Evolutionary conservation across 1,140 invertebrate genomes (phyloP).

Genomic region (Triops longicaudatus): DNA sequence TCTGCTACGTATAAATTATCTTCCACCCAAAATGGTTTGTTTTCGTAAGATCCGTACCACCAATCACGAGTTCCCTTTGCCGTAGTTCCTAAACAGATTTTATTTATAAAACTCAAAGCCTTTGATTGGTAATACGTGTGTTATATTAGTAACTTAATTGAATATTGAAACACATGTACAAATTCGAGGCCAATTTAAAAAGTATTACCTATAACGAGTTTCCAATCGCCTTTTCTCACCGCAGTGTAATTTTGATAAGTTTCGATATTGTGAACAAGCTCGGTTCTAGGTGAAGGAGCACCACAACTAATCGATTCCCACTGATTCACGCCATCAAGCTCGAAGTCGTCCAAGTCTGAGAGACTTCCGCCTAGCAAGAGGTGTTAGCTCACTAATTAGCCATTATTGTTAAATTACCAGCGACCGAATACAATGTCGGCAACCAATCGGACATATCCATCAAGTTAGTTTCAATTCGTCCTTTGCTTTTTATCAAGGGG

Average conservation of each 20-base stretch:
- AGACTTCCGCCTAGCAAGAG: constrained; percentile 38
- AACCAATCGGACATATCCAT: constrained; percentile 85
- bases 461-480: constrained; percentile 54
- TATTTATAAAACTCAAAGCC: constrained; percentile 48
- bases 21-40: background rate
- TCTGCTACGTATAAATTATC: background rate
- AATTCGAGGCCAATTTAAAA: no score
- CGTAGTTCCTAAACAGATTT: constrained; percentile 62
- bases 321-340: constrained; percentile 64
- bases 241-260: constrained; percentile 61
- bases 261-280: constrained; percentile 81
- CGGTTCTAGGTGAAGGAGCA: constrained; percentile 42
- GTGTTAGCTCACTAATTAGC: background rate
- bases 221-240: constrained; percentile 68
- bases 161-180: no score
- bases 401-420: constrained; percentile 40
- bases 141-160: no score
- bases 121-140: no score
- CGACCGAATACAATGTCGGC: constrained; percentile 65
- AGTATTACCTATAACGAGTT: constrained; percentile 71
- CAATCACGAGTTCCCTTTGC: constrained; percentile 34
- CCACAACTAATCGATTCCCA: constrained; percentile 62
- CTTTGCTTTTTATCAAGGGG: constrained; percentile 51
- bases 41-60: background rate
- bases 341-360: constrained; percentile 37